phyloP scores from a whole-genome alignment of 2,113 vertebrate species.

The Hippotragus niger region DNA sequence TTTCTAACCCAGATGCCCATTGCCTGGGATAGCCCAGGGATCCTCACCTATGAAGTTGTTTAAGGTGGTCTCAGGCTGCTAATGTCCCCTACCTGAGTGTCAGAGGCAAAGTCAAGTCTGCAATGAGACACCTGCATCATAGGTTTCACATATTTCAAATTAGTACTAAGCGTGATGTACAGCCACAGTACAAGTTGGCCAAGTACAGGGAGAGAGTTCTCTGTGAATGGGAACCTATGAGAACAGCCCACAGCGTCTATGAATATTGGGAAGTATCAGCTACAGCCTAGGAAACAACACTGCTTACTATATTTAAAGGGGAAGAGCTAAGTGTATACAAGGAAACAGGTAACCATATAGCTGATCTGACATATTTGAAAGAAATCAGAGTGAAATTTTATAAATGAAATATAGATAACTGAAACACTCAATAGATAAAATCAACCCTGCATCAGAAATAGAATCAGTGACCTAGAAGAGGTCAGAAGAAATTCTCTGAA shows the following conservation, averaged over 20 bases:
- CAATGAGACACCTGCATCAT: rapidly evolving
- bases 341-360: background rate
- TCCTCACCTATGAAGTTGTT: background rate
- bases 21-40: background rate
- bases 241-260: background rate
- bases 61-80: background rate
- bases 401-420: background rate
- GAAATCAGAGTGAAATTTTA: background rate
- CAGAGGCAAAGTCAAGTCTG: background rate
- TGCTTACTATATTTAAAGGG: background rate
- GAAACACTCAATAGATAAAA: background rate
- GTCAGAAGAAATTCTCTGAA: background rate
- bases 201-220: background rate
- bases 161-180: background rate
- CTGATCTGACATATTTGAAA: background rate
- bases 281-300: background rate
- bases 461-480: background rate
- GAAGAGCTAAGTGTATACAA: background rate
- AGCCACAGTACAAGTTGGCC: background rate
- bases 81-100: background rate
- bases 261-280: background rate
- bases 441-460: background rate
- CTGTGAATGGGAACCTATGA: background rate
- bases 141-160: background rate
- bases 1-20: background rate